phyloP scores from a whole-genome alignment of 1,140 invertebrate genomes.

The Drosophila pachea region DNA sequence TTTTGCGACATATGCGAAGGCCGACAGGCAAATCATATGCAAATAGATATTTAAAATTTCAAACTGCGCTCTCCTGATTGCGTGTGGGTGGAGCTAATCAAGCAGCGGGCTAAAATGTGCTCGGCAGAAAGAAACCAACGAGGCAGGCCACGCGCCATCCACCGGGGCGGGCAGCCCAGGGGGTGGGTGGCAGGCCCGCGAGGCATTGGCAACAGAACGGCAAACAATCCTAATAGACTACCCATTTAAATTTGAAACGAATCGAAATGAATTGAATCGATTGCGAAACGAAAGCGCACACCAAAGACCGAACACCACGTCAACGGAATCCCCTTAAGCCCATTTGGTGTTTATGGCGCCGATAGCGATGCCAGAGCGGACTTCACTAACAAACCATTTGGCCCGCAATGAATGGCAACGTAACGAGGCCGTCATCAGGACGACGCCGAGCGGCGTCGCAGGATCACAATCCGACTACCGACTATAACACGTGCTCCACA shows the following conservation, averaged over 20 bases:
- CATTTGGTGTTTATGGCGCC: slow-evolving; percentile 55
- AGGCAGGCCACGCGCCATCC: not conserved
- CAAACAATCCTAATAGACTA: slow-evolving; percentile 32
- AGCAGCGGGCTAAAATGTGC: slow-evolving; percentile 22
- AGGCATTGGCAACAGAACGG: slow-evolving; percentile 32
- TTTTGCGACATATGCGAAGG: slow-evolving; percentile 67
- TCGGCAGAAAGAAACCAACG: slow-evolving; percentile 66
- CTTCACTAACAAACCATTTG: slow-evolving; percentile 17
- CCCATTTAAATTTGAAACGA: slow-evolving; percentile 43
- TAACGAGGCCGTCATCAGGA: too few species aligned
- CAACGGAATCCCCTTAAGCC: slow-evolving; percentile 56
- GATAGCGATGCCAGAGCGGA: slow-evolving; percentile 21
- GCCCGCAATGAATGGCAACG: not conserved
- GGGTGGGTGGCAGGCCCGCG: slow-evolving; percentile 25
- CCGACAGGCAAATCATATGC: slow-evolving; percentile 74
- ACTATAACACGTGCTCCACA: not conserved
- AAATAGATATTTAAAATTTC: slow-evolving; percentile 74
- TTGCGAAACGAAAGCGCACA: slow-evolving; percentile 41
- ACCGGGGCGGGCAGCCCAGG: too few species aligned
- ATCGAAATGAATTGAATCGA: slow-evolving; percentile 64
- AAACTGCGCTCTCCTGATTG: slow-evolving; percentile 48
- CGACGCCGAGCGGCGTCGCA: too few species aligned
- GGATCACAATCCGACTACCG: too few species aligned
- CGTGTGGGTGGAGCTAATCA: slow-evolving; percentile 51
- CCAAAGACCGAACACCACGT: slow-evolving; percentile 32